A percentile compares a stretch with the other conserved stretches of the same genome.
phyloP scores from a whole-genome alignment of 2,888 invertebrate genomes.

The Oxycera nigricornis region DNA sequence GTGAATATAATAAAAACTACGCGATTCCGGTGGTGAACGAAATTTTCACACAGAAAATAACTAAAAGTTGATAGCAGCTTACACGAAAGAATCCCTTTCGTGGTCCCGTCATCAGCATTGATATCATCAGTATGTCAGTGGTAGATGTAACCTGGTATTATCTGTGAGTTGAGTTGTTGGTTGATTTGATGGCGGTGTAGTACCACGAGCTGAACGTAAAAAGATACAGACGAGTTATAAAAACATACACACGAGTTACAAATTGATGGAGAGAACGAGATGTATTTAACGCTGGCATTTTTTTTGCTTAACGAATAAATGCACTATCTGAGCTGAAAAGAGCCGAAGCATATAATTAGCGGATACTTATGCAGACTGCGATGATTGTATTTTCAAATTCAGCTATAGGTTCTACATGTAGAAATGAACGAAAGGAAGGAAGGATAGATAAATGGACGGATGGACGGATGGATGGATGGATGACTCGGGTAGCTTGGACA shows the following conservation, averaged over 20 bases:
- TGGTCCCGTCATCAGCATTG: not conserved
- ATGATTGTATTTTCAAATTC: constrained; percentile 33
- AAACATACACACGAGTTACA: not conserved
- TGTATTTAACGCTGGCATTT: constrained; percentile 13
- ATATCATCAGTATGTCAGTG: constrained; percentile 36
- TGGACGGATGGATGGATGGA: too few species aligned
- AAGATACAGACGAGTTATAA: not conserved
- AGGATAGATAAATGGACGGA: too few species aligned
- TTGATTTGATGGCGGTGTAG: not conserved
- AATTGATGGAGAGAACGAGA: constrained; percentile 18
- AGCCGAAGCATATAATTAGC: constrained; percentile 35
- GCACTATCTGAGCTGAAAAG: not conserved
- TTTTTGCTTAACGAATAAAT: constrained; percentile 27
- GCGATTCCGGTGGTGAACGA: constrained; percentile 20
- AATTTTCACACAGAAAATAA: constrained; percentile 40
- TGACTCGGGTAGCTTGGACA: not conserved
- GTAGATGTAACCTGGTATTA: constrained; percentile 33
- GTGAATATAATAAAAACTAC: constrained; percentile 36
- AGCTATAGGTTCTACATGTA: too few species aligned
- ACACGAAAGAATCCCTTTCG: constrained; percentile 8
- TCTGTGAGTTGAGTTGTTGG: constrained; percentile 14
- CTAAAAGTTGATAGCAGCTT: constrained; percentile 29
- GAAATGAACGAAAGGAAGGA: too few species aligned
- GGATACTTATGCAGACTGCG: constrained; percentile 37
- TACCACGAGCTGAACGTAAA: not conserved